phyloP scores from a whole-genome alignment of 2,888 invertebrate genomes.

The Epinotia demarniana region DNA sequence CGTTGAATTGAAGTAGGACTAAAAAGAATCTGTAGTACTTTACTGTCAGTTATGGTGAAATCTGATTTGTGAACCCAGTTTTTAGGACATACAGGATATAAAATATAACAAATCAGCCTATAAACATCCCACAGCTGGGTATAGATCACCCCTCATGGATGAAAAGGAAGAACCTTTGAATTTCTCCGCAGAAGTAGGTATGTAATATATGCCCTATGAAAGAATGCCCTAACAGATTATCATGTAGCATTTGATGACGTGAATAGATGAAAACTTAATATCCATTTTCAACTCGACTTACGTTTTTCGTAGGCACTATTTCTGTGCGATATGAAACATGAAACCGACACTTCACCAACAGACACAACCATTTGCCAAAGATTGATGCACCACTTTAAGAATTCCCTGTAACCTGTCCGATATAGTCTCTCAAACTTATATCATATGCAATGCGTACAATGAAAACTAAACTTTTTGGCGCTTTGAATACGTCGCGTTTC shows the following conservation, averaged over 20 bases:
- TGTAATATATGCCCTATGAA: too few relatives aligned
- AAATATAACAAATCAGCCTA: too few relatives aligned
- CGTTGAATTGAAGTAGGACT: too few relatives aligned
- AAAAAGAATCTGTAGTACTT: too few relatives aligned
- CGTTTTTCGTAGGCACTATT: neutral
- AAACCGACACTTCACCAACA: neutral
- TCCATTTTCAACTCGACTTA: neutral
- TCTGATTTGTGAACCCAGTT: too few relatives aligned
- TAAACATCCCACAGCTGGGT: too few relatives aligned
- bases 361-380: neutral
- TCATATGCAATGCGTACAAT: neutral
- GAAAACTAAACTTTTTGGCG: neutral
- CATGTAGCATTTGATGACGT: neutral
- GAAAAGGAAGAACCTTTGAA: too few relatives aligned
- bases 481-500: neutral
- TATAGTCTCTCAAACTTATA: neutral
- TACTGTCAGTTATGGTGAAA: too few relatives aligned
- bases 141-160: too few relatives aligned
- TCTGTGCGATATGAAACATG: neutral
- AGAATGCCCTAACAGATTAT: neutral
- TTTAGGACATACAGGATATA: too few relatives aligned
- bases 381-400: slow-evolving; percentile 4
- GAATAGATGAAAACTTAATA: neutral
- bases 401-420: neutral
- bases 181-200: too few relatives aligned